Evolutionary conservation across 2,888 invertebrate genomes (phyloP).

Genomic region (Villa cingulata): DNA sequence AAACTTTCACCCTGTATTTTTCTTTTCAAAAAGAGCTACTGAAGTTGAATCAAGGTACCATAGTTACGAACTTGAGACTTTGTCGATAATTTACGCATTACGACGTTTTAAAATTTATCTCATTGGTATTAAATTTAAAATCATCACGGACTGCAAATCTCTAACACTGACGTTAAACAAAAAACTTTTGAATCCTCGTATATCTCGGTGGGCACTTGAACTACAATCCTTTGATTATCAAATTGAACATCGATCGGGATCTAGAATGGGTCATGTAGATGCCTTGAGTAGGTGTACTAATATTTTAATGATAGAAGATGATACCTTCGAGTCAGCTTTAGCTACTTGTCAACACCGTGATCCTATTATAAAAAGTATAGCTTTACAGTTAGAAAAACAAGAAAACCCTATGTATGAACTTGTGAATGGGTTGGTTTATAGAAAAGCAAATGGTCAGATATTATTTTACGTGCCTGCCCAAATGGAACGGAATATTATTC

Average conservation of each 20-base stretch:
- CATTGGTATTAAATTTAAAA: constrained; percentile 16
- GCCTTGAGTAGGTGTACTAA: constrained; percentile 16
- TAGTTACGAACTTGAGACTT: constrained; percentile 20
- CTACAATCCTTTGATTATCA: constrained; percentile 15
- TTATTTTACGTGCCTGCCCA: constrained; percentile 12
- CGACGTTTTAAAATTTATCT: constrained; percentile 19
- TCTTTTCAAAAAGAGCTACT: constrained; percentile 19
- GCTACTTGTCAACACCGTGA: constrained; percentile 11
- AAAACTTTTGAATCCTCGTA: constrained; percentile 16
- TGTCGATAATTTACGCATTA: constrained; percentile 19
- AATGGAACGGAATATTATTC: constrained; percentile 16
- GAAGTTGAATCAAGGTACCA: constrained; percentile 17
- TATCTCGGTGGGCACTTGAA: constrained; percentile 14
- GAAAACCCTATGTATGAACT: constrained; percentile 9
- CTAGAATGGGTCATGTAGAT: constrained; percentile 20
- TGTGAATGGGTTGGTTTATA: constrained; percentile 7
- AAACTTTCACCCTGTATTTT: constrained; percentile 19
- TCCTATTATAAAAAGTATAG: constrained; percentile 13
- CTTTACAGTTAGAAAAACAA: constrained; percentile 9
- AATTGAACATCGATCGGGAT: constrained; percentile 14
- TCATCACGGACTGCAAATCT: constrained; percentile 18
- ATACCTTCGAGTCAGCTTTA: constrained; percentile 1
- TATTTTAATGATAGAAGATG: constrained; percentile 3
- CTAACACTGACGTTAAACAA: constrained; percentile 15
- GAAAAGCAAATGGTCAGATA: constrained; percentile 2